Percentiles rank a stretch among this genome's conserved stretches.
These are phyloP conservation scores for Cnemophilus loriae DNA, from an alignment of 2,113 vertebrate genomes.

Conservation along the genomic window DNA sequence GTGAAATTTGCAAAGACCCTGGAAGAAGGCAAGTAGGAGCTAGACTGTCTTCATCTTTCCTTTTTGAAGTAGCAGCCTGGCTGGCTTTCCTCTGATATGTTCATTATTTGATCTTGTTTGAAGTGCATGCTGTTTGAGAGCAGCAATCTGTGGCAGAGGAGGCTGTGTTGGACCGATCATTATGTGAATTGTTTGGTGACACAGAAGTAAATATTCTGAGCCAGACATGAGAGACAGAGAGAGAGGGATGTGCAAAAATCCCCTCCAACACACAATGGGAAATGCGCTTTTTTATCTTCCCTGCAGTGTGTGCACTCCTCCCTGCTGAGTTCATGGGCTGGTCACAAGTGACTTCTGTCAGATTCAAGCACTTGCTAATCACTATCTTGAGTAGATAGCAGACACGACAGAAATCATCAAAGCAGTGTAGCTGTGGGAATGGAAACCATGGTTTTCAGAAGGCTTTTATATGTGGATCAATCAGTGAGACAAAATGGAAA, in stretches of 20 bases:
- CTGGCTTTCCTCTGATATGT: conserved; percentile 14
- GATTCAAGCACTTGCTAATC: conserved; percentile 58
- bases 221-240: not conserved
- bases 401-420: conserved; percentile 58
- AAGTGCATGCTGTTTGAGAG: conserved; percentile 20
- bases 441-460: not conserved
- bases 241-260: conserved; percentile 27
- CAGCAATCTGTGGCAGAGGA: not conserved
- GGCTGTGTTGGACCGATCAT: conserved; percentile 22
- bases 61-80: conserved; percentile 42
- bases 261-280: conserved; percentile 37
- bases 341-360: conserved; percentile 63
- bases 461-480: conserved; percentile 49
- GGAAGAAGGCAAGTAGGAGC: conserved; percentile 88
- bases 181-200: conserved; percentile 59
- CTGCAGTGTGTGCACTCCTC: conserved; percentile 3
- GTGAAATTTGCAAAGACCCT: conserved; percentile 92
- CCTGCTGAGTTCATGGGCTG: conserved; percentile 59
- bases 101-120: conserved; percentile 57
- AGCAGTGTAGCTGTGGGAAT: conserved; percentile 12
- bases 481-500: conserved; percentile 21
- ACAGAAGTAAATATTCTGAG: conserved; percentile 65
- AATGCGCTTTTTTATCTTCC: conserved; percentile 22
- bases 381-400: conserved; percentile 52
- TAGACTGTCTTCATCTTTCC: conserved; percentile 56